A percentile compares a stretch with the other conserved stretches of the same genome.
Evolutionary conservation across 2,113 vertebrate genomes (phyloP).

Genomic region (Mastomys natalensis): DNA sequence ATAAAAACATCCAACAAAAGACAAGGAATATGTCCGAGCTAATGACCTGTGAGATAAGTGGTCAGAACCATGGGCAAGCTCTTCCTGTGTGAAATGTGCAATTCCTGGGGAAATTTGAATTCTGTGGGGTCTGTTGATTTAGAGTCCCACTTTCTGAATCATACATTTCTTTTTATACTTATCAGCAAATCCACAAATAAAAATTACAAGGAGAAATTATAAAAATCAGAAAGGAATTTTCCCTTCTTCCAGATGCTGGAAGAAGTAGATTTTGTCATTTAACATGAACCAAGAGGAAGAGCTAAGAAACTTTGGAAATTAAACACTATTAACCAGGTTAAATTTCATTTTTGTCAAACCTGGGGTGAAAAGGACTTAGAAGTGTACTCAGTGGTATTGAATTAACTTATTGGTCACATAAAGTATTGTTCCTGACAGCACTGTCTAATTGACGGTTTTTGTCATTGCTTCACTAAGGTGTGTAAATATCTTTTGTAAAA

Average conservation of each 20-base stretch:
- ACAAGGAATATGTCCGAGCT: no score
- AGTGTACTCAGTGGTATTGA: neutral
- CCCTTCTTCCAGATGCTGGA: neutral
- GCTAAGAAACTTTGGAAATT: neutral
- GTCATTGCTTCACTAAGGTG: neutral
- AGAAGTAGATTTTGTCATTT: neutral
- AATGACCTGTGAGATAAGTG: neutral
- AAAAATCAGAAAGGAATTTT: neutral
- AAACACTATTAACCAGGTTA: neutral
- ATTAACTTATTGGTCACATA: neutral
- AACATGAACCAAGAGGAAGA: neutral
- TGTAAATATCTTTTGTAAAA: neutral
- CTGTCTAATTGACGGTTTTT: neutral
- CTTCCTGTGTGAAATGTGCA: neutral
- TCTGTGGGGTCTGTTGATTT: neutral
- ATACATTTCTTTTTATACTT: neutral
- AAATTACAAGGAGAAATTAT: neutral
- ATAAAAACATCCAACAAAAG: neutral
- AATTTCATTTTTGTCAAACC: neutral
- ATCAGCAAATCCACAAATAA: neutral
- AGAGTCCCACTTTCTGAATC: neutral
- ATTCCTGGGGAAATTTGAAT: neutral
- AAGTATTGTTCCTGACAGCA: neutral
- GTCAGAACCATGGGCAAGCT: neutral
- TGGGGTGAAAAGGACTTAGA: neutral